Evolutionary conservation across 1,140 invertebrate genomes (phyloP).

Genomic region (Drosophila baimaii): DNA sequence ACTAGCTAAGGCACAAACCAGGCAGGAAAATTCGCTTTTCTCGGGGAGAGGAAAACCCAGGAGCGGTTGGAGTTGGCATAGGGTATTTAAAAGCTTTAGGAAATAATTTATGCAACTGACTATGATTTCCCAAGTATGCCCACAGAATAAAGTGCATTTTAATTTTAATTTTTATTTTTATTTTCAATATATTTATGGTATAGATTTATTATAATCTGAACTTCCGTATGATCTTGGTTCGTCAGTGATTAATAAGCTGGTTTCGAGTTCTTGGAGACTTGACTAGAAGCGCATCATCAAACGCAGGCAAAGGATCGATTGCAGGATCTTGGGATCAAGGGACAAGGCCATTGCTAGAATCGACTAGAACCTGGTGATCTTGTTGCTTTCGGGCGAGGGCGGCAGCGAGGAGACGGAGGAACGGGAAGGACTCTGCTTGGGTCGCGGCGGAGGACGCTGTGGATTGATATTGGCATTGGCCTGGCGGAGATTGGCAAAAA

Average conservation of each 20-base stretch:
- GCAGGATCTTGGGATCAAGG: background rate
- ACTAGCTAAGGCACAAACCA: constrained; percentile 47
- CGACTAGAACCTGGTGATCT: constrained; percentile 77
- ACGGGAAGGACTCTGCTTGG: constrained; percentile 68
- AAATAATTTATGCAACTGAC: background rate
- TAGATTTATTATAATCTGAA: constrained; percentile 32
- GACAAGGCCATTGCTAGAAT: background rate
- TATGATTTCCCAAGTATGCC: background rate
- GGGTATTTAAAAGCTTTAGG: background rate
- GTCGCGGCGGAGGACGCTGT: constrained; percentile 71
- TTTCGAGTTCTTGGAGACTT: constrained; percentile 54
- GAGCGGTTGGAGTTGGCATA: background rate
- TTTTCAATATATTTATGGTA: constrained; percentile 5
- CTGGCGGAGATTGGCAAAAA: constrained; percentile 83
- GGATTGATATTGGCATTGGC: constrained; percentile 81
- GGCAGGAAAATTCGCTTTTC: background rate
- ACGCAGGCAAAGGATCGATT: background rate
- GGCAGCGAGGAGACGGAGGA: constrained; percentile 75
- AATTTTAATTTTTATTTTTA: background rate
- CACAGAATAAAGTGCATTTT: background rate
- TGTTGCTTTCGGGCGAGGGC: constrained; percentile 75
- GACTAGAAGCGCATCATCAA: constrained; percentile 59
- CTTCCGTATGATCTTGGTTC: constrained; percentile 44
- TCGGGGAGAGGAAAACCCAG: background rate
- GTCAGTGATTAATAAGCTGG: constrained; percentile 40